Evolutionary conservation across 2,113 vertebrate species (phyloP), one percentile per base, ranked within the genome.

Genomic region (Psettodes erumei): DNA sequence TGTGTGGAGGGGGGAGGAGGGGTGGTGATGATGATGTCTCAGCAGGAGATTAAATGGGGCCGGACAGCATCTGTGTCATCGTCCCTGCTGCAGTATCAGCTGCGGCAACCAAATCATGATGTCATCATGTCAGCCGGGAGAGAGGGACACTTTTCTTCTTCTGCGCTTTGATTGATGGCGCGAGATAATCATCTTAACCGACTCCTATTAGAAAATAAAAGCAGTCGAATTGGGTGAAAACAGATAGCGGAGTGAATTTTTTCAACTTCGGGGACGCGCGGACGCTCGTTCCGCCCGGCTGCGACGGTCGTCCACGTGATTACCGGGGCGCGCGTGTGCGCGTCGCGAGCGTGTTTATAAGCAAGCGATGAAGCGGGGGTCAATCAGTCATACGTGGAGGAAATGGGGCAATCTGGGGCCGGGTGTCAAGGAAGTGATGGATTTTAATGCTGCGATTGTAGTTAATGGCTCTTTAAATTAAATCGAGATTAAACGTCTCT

Each of bases 391-490:
- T 86, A 88, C 60, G 88, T 79, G 88, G 85, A 88, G 91, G 88
- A 91, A 90, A 91, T 87, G 88, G 89, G 86, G 90, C 90, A 91
- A 91, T 91, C 93, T 91, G 88, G 86, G 88, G 77, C 88, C 73
- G 75, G 84, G 88, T 93, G 93, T 94, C 90, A 92, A 48, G 76
- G 72, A 89, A 86, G 90, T 94, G 93, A 94, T 94, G 89, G 92
- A 94, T 94, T 89, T 90, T 90, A 90, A 93, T 93, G 90, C 90
- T 85, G 88, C 83, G 89, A 92, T 93, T 92, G 91, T 92, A 93
- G 87, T 93, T 93, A 92, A 94, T 94, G 92, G 91, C 89, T 93
- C 92, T 92, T 93, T 92, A 94, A 94, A 93, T 93, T 92, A 93
- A 92, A 92, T 91, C 82, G 83, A 93, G 91, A 94, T 93, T 91